Evolutionary conservation across 2,888 invertebrate species (phyloP).

Genomic region (Tachina fera): DNA sequence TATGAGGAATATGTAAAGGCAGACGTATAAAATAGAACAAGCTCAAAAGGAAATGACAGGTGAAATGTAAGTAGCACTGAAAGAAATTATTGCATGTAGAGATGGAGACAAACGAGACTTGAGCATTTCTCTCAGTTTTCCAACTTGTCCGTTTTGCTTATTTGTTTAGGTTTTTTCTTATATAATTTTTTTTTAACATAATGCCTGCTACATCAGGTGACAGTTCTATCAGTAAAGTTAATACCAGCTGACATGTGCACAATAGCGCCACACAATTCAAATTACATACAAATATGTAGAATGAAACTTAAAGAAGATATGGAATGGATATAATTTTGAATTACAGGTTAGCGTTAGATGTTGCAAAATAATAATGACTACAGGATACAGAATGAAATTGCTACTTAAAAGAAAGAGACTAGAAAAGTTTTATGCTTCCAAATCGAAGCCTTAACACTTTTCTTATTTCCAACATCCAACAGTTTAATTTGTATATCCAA

Average conservation of each 20-base stretch:
- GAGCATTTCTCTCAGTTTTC: constrained; percentile 30
- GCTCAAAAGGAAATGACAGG: constrained; percentile 64
- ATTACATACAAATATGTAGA: constrained; percentile 15
- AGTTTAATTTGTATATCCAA: background rate
- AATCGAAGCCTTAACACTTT: background rate
- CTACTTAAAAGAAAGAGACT: too few relatives aligned
- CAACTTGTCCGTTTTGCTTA: constrained; percentile 53
- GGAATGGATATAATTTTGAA: constrained; percentile 60
- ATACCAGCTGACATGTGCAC: constrained; percentile 73
- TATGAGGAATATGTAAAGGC: constrained; percentile 31
- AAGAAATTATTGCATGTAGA: constrained; percentile 21
- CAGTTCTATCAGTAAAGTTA: constrained; percentile 75
- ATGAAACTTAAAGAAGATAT: constrained; percentile 36
- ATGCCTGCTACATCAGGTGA: constrained; percentile 70
- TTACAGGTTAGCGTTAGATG: constrained; percentile 66
- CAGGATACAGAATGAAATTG: background rate
- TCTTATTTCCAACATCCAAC: background rate
- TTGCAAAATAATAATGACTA: constrained; percentile 60
- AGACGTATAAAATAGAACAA: constrained; percentile 55
- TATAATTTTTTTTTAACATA: constrained; percentile 26
- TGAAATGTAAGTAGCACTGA: constrained; percentile 53
- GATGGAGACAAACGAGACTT: background rate
- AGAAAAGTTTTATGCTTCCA: background rate
- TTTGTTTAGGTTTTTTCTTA: constrained; percentile 28
- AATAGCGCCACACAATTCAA: constrained; percentile 52